These are phyloP conservation scores for Volucella zonaria DNA, from an alignment of 2,888 invertebrate genomes.

Conservation along the genomic window DNA sequence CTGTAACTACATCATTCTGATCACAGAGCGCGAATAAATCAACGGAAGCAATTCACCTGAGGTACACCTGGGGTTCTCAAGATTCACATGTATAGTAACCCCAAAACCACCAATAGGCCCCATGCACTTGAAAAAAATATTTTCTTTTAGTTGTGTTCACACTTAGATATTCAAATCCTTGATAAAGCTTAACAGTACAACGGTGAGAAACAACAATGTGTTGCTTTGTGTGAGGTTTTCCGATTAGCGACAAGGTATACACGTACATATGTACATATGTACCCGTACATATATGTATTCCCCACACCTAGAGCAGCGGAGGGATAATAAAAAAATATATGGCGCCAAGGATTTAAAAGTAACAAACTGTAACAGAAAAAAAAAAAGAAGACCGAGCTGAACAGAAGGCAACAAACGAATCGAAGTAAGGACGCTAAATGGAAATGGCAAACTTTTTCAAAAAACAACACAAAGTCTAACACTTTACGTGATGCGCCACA, in stretches of 20 bases:
- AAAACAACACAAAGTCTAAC: conserved; percentile 49
- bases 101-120: background rate
- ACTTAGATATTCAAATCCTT: conserved; percentile 65
- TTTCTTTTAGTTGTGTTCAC: conserved; percentile 35
- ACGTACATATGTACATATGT: too few species aligned
- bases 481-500: conserved; percentile 48
- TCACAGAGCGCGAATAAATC: conserved; percentile 30
- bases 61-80: background rate
- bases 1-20: conserved; percentile 39
- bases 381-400: background rate
- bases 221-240: conserved; percentile 39
- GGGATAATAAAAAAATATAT: conserved; percentile 59
- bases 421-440: conserved; percentile 34
- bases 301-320: background rate
- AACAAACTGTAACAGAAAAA: conserved; percentile 20
- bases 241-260: conserved; percentile 29
- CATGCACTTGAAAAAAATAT: background rate
- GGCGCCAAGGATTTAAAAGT: conserved; percentile 52
- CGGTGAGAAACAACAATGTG: conserved; percentile 15
- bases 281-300: too few species aligned
- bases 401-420: too few species aligned
- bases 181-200: conserved; percentile 46
- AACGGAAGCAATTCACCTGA: conserved; percentile 13
- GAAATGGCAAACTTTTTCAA: conserved; percentile 47
- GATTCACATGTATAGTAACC: conserved; percentile 27